These are phyloP conservation scores for Beroe forskalii DNA, from an alignment of 37 sponge, comb jelly and placozoan species.

Conservation along the genomic window DNA sequence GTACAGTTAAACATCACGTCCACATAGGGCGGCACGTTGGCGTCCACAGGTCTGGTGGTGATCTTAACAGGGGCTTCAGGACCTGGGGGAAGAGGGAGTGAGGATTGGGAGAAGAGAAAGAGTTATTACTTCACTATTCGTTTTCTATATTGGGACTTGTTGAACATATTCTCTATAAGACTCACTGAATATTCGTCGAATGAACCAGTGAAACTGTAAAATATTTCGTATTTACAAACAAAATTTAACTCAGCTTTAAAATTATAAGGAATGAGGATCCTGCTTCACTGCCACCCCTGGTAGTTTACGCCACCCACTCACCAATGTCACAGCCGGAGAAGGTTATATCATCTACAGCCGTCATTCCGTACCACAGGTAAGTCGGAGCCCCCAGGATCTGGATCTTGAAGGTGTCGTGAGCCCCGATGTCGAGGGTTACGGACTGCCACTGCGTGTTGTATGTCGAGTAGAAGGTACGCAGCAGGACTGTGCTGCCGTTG, in stretches of 20 bases:
- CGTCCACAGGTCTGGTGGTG: constrained; percentile 12
- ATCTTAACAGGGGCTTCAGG: constrained; percentile 62
- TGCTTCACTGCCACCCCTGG: too few relatives aligned
- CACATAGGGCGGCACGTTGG: constrained; percentile 58
- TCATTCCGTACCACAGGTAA: constrained; percentile 28
- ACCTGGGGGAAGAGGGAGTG: constrained; percentile 1
- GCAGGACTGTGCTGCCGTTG: constrained; percentile 29
- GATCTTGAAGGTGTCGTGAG: constrained; percentile 49
- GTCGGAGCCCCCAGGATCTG: constrained; percentile 1
- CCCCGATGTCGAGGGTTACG: constrained; percentile 28
- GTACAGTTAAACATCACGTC: constrained; percentile 64
- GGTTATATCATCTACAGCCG: constrained; percentile 66
- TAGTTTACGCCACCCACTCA: too few relatives aligned
- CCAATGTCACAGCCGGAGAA: constrained; percentile 62
- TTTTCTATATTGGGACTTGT: too few relatives aligned
- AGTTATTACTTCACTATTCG: too few relatives aligned
- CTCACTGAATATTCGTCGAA: too few relatives aligned
- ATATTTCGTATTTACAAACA: too few relatives aligned
- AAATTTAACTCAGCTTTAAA: too few relatives aligned
- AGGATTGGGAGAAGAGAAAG: too few relatives aligned
- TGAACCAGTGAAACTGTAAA: too few relatives aligned
- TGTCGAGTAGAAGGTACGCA: background rate
- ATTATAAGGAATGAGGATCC: too few relatives aligned
- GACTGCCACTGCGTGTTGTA: background rate
- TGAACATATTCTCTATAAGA: too few relatives aligned